phyloP scores from a whole-genome alignment of 2,113 vertebrate genomes.

The Gallinago jamesoni region DNA sequence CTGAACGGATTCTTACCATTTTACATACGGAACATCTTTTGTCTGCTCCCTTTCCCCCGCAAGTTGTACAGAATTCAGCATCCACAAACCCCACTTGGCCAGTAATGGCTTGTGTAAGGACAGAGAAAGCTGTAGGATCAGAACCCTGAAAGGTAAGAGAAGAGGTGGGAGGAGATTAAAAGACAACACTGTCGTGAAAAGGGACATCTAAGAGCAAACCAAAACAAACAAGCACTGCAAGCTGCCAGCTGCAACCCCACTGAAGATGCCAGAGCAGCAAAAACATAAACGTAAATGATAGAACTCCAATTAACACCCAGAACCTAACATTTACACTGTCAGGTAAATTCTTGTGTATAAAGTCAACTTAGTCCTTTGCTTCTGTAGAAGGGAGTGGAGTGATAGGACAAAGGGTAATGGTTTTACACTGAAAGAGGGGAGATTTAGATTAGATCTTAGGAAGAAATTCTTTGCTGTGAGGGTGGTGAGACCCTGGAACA shows the following conservation, averaged over 20 bases:
- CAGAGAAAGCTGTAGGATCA: conserved; percentile 94
- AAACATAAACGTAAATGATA: not conserved
- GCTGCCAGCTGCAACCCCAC: not conserved
- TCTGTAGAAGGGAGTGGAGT: not conserved
- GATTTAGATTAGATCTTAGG: too few species aligned
- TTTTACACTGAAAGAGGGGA: too few species aligned
- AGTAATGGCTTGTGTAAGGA: conserved; percentile 95
- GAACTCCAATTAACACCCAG: not conserved
- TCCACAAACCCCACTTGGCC: conserved; percentile 98
- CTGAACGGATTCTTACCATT: conserved; percentile 81
- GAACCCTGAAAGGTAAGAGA: conserved; percentile 78
- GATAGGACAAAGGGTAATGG: too few species aligned
- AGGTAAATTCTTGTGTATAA: not conserved
- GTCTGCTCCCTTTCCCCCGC: conserved; percentile 93
- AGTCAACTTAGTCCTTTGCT: not conserved
- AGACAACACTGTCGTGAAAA: not conserved
- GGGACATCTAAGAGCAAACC: rapidly evolving
- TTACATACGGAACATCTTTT: conserved; percentile 97
- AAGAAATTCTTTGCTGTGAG: too few species aligned
- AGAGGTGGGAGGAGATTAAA: not conserved
- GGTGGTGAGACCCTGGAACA: too few species aligned
- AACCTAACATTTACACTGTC: not conserved
- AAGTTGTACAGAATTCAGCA: conserved; percentile 94
- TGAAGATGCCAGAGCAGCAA: not conserved
- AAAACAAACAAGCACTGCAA: not conserved